Base-by-base conservation (phyloP, 2,888 invertebrate species). In the Limnephilus rhombicus region DNA sequence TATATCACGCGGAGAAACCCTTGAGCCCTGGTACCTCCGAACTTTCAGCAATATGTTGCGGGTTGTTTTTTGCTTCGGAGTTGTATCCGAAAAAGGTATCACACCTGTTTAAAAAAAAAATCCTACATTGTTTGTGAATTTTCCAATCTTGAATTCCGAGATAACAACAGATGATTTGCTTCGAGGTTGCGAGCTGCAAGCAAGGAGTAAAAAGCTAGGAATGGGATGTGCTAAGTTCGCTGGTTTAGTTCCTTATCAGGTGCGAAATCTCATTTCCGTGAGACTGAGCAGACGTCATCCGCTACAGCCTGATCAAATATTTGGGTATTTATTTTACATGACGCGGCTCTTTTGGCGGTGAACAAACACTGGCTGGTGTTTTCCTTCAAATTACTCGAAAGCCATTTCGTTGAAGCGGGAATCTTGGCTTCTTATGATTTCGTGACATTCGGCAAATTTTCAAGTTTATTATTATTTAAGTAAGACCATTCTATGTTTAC, bases 181-280 rank as follows among this genome's bases (percentile, higher is more conserved):
- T 31, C 18, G 53, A 18, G 53, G 53, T 24, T 68, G 31, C 31
- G 37, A 37, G 37, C 37, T 53, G 68, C 68, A 24, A 68, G 68
- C 24, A 5, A 24, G n/a, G 68, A 68, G 24, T 7, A 3, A 24
- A 24, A 7, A 68, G 53, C 53, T 0, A 53, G 53, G 18, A 53
- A 18, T n/a, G 83, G 18, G 34, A 86, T 49, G 86, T 86, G 86
- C 45, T 41, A n/a, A n/a, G n/a, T n/a, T 86, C 15, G 12, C 11
- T 11, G 86, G 45, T n/a, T 86, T 24, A 86, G 29, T 86, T 86
- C 45, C 34, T 86, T 53, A 87, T 87, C 87, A 68, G 53, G 53
- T 87, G 87, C 87, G 53, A 87, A 87, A 87, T 87, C 87, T 87
- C 68, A 87, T 87, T 87, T 87, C 87, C 87, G 68, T 7, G 53